Evolutionary conservation across 2,113 vertebrate species (phyloP), one percentile per base, ranked within the genome.

Genomic region (Myrmecophaga tridactyla): DNA sequence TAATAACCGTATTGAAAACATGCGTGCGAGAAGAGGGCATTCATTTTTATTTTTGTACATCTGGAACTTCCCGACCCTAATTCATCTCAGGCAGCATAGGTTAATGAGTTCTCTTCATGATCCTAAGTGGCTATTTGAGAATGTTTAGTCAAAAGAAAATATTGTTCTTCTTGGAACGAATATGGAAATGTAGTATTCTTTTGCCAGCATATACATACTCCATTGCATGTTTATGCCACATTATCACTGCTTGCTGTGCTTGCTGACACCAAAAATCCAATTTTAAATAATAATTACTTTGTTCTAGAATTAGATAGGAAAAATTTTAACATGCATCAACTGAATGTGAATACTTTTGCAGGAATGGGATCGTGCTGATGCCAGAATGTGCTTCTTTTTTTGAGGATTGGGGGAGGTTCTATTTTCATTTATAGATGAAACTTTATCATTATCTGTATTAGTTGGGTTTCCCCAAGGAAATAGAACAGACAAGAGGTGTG

Each of bases 391-490:
- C 25, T 41, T 43, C n/a, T n/a, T n/a, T n/a, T n/a, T n/a, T n/a
- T 46, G 48, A 53, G 4, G 20, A 20, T 7, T 53, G 21, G 12
- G 10, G 1, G 4, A 17, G 58, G 70, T 75, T 48, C 51, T 77
- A 62, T 86, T 89, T 94, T 51, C 72, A 62, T 69, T 94, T 82
- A n/a, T 29, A 60, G n/a, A 8, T 84, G 75, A 75, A 90, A 60
- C 23, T 48, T 48, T 76, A 70, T 29, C 41, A 46, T 77, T 41
- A 21, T 39, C 20, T 56, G 53, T 56, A 21, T 56, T 56, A 56
- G 53, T 53, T 17, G 18, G 53, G 17, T 17, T 56, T 56, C 53
- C 21, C 18, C 18, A 56, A 6, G 18, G 20, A 53, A 56, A 20
- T 20, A 56, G 53, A 56, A 56, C 53, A 4, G 14, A 56, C 53